Percentiles rank a stretch among this genome's conserved stretches.
Evolutionary conservation across 1,140 invertebrate species (phyloP).

Genomic region (Procambarus clarkii): DNA sequence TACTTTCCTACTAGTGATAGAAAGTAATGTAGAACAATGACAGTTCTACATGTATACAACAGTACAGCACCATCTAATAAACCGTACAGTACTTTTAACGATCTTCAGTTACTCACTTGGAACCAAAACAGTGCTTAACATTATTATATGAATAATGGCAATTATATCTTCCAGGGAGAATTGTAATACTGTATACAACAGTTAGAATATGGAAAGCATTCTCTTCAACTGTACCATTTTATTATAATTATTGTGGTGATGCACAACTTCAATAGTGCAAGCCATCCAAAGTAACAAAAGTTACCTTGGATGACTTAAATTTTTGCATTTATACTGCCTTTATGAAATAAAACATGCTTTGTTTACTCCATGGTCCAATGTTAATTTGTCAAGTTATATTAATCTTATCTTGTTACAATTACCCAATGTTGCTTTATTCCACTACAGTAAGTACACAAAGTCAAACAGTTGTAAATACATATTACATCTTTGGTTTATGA

Average conservation of each 20-base stretch:
- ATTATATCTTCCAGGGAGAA: background rate
- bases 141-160: background rate
- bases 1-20: too few species aligned
- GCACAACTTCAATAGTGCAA: background rate
- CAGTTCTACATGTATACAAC: background rate
- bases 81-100: background rate
- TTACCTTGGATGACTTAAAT: background rate
- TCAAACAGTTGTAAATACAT: background rate
- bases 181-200: background rate
- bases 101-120: background rate
- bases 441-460: background rate
- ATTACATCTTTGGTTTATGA: background rate
- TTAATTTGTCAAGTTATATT: background rate
- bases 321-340: background rate
- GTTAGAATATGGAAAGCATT: background rate
- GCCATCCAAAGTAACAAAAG: background rate
- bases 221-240: background rate
- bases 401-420: background rate
- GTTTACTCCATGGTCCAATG: background rate
- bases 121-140: background rate
- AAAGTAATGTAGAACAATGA: too few species aligned
- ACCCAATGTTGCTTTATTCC: background rate
- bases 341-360: background rate
- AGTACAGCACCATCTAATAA: background rate
- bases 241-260: background rate